Conservation (phyloP, 2,797 vertebrate genomes). For the Lacerta bilineata region DNA sequence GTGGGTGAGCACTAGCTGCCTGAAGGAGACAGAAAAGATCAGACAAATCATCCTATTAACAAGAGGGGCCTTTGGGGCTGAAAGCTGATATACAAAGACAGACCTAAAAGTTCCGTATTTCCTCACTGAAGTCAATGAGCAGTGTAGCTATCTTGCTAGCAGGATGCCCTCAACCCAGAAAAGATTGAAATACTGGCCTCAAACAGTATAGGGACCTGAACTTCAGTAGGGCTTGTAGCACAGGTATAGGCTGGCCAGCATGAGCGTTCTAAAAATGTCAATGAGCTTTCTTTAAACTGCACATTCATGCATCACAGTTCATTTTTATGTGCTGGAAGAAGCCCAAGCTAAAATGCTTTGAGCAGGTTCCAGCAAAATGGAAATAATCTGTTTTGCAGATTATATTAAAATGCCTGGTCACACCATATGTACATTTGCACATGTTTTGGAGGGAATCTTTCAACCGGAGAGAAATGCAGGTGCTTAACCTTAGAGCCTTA, state of each 20-base stretch:
- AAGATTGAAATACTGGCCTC: background rate
- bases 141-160: background rate
- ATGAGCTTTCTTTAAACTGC: background rate
- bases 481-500: background rate
- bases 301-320: background rate
- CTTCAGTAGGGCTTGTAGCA: background rate
- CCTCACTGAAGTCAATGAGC: background rate
- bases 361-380: conserved; percentile 46
- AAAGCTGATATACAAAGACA: background rate
- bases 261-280: conserved; percentile 55
- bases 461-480: background rate
- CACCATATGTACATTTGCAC: background rate
- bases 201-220: conserved; percentile 17
- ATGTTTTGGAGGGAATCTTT: background rate
- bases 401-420: conserved; percentile 41
- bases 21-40: background rate
- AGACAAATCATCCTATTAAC: background rate
- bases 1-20: background rate
- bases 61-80: background rate
- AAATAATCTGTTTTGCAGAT: conserved; percentile 59
- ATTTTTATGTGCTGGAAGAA: conserved; percentile 39
- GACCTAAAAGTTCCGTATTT: background rate
- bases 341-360: conserved; percentile 7
- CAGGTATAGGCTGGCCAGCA: conserved; percentile 60
- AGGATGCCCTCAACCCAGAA: background rate